Conservation (phyloP, 2,888 invertebrate genomes). For the Zhengitettix transpicula region DNA sequence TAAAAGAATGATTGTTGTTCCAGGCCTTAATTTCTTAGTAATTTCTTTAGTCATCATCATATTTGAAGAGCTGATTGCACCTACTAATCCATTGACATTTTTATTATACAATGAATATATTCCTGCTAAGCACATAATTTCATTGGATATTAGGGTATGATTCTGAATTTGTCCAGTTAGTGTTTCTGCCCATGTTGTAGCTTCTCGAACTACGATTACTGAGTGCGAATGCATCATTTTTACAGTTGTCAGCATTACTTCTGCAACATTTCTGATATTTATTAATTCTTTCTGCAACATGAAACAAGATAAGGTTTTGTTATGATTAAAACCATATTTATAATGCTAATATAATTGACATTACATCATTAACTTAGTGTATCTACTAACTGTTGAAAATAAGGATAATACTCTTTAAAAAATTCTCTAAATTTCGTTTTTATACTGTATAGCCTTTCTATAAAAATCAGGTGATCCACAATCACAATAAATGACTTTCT, state of each 20-base stretch:
- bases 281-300: not conserved
- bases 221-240: constrained; percentile 4
- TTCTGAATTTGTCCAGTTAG: constrained; percentile 5
- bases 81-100: not conserved
- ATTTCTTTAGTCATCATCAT: constrained; percentile 4
- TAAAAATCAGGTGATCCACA: too few species aligned
- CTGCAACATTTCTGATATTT: not conserved
- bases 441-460: too few species aligned
- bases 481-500: too few species aligned
- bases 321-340: too few species aligned
- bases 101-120: constrained; percentile 3
- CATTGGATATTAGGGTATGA: constrained; percentile 2
- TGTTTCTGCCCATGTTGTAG: constrained; percentile 2
- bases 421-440: too few species aligned
- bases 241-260: constrained; percentile 5
- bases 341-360: too few species aligned
- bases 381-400: too few species aligned
- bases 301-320: not conserved
- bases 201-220: constrained; percentile 8
- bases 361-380: too few species aligned
- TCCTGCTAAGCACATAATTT: constrained; percentile 5
- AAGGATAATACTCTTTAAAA: too few species aligned
- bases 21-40: constrained; percentile 4
- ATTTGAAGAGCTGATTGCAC: constrained; percentile 4
- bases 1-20: constrained; percentile 7